Evolutionary conservation across 2,797 vertebrate genomes (phyloP), one percentile per base, ranked within the genome.

Genomic region (Microcaecilia unicolor): DNA sequence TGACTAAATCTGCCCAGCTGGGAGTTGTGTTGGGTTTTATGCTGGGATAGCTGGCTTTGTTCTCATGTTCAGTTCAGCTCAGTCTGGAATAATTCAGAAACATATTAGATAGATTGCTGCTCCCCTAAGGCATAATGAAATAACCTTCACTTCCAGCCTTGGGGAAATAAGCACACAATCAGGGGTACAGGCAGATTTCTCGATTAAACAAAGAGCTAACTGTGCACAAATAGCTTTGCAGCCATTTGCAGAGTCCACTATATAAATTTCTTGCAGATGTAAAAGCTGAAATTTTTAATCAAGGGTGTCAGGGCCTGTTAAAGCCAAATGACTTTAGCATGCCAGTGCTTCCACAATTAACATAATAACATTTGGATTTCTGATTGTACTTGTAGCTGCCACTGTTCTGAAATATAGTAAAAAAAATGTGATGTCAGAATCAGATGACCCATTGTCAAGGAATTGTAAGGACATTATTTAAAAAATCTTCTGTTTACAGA

Each of bases 21-120:
- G 81, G 83, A 84, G 67, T 79, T 75, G 50, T 41, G 57, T 56
- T 71, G 45, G 71, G 61, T 69, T 64, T 72, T 74, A 49, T 68
- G 64, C 63, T 46, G 58, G 64, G 74, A 76, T 78, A 79, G 46
- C 39, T 67, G 44, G 76, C 88, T 91, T 92, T 90, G 87, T 91
- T 90, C 86, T 88, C 68, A 19, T 70, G 76, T 76, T 82, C 69
- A 78, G 79, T 64, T 84, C 44, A 26, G 79, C 78, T 72, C 74
- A 58, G 87, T 80, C 84, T 88, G 83, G 78, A 89, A 82, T 88
- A 91, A 88, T 87, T 90, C 83, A 81, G 78, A 81, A 87, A 85
- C 51, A 72, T 74, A 86, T 87, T 83, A 86, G 86, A 88, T 85
- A 86, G 86, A 88, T 86, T 84, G 86, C 74, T 34, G 67, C 68